Evolutionary conservation across 1,140 invertebrate genomes (phyloP).

Genomic region (Drosophila ogumai): DNA sequence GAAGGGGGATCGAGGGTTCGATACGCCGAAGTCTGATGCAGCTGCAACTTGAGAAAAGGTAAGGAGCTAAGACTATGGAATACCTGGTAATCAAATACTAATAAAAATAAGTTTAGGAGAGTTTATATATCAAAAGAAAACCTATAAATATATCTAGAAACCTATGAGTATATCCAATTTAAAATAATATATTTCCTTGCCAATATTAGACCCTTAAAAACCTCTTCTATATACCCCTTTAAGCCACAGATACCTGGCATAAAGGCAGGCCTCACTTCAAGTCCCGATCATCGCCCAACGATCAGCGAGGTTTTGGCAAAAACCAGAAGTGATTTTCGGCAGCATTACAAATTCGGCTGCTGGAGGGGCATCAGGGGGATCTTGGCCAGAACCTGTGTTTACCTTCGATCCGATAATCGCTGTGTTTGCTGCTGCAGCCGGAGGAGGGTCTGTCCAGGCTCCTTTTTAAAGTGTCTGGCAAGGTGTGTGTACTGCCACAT

Average conservation of each 20-base stretch:
- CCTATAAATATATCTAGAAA: background rate
- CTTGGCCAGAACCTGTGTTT: conserved; percentile 57
- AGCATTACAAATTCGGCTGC: conserved; percentile 42
- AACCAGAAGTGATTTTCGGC: conserved; percentile 75
- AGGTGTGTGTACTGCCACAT: conserved; percentile 67
- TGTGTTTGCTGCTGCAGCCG: conserved; percentile 4
- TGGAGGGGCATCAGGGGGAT: background rate
- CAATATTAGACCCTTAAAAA: background rate
- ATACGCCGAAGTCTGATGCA: conserved; percentile 27
- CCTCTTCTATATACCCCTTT: conserved; percentile 2
- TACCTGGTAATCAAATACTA: conserved; percentile 9
- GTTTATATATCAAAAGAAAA: background rate
- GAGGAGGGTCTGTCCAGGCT: conserved; percentile 13
- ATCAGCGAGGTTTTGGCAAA: conserved; percentile 48
- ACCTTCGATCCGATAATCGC: conserved; percentile 64
- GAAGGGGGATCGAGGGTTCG: conserved; percentile 9
- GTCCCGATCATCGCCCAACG: conserved; percentile 22
- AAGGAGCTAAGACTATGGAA: background rate
- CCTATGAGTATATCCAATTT: background rate
- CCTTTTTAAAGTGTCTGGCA: conserved; percentile 57
- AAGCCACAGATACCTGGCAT: background rate
- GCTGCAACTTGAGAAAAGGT: conserved; percentile 44
- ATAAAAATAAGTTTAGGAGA: background rate
- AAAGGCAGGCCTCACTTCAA: conserved; percentile 1
- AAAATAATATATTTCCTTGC: background rate